Evolutionary conservation across 2,113 vertebrate genomes (phyloP).

Genomic region (Lanius ludovicianus): DNA sequence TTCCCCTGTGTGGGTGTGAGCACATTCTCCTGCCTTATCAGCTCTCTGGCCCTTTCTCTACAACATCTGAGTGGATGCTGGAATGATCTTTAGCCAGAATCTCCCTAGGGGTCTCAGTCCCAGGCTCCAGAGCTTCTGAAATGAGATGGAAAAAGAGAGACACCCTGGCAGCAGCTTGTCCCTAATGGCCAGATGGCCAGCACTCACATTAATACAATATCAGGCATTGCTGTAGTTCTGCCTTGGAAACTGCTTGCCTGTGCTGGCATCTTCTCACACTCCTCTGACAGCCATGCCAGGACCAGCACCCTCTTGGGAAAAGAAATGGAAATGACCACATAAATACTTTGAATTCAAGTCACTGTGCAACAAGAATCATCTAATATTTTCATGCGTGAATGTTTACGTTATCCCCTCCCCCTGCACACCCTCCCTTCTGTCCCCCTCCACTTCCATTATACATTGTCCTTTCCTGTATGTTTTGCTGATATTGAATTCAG

Average conservation of each 20-base stretch:
- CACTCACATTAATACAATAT: slow-evolving; percentile 66
- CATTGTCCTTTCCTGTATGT: slow-evolving; percentile 20
- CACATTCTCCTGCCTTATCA: slow-evolving; percentile 21
- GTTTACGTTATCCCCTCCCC: slow-evolving; percentile 10
- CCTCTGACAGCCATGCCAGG: slow-evolving; percentile 57
- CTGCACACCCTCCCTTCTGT: background rate
- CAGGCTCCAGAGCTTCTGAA: slow-evolving; percentile 71
- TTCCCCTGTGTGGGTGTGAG: slow-evolving; percentile 27
- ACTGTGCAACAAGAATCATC: slow-evolving; percentile 67
- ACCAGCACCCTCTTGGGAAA: slow-evolving; percentile 57
- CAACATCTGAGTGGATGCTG: slow-evolving; percentile 40
- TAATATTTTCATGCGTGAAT: slow-evolving; percentile 32
- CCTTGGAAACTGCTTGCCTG: slow-evolving; percentile 79
- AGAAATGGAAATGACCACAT: slow-evolving; percentile 71
- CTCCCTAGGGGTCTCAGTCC: slow-evolving; percentile 61
- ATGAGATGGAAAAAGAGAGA: slow-evolving; percentile 66
- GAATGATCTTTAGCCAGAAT: slow-evolving; percentile 63
- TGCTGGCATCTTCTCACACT: slow-evolving; percentile 76
- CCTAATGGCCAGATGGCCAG: slow-evolving; percentile 75
- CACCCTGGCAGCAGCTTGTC: slow-evolving; percentile 69
- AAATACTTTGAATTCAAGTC: slow-evolving; percentile 71
- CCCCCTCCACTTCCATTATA: slow-evolving; percentile 4
- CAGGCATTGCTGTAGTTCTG: slow-evolving; percentile 72
- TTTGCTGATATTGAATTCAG: slow-evolving; percentile 26
- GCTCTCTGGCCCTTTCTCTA: slow-evolving; percentile 35